A percentile compares a stretch with the other conserved stretches of the same genome.
Conservation (phyloP, 2,797 vertebrate genomes). For the Triplophysa bombifrons region DNA sequence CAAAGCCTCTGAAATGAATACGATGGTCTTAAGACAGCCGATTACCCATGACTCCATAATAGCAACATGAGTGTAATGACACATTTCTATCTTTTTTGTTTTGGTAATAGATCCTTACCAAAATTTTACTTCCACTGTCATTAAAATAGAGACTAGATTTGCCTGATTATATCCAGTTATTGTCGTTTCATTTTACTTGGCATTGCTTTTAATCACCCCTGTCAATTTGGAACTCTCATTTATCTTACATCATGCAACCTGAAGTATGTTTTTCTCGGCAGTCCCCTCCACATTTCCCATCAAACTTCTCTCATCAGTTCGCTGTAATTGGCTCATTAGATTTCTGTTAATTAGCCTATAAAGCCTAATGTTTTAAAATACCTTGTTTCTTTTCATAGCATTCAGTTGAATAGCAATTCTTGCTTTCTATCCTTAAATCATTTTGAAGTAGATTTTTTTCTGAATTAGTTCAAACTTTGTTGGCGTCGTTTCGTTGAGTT, state of each 20-base stretch:
- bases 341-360: slow-evolving; percentile 74
- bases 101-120: slow-evolving; percentile 8
- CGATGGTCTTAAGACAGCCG: background rate
- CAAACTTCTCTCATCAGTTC: slow-evolving; percentile 66
- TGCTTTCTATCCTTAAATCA: background rate
- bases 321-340: slow-evolving; percentile 78
- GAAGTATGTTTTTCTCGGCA: slow-evolving; percentile 53
- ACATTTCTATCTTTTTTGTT: slow-evolving; percentile 8
- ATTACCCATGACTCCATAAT: background rate
- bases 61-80: background rate
- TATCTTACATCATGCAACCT: slow-evolving; percentile 21
- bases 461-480: background rate
- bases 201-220: slow-evolving; percentile 24
- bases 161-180: slow-evolving; percentile 20
- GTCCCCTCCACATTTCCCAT: slow-evolving; percentile 67
- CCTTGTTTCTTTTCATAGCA: slow-evolving; percentile 28
- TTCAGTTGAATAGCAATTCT: slow-evolving; percentile 24
- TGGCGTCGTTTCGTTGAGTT: slow-evolving; percentile 9
- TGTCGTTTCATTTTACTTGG: slow-evolving; percentile 2
- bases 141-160: slow-evolving; percentile 32
- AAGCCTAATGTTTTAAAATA: slow-evolving; percentile 45
- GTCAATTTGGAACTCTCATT: slow-evolving; percentile 15
- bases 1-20: background rate
- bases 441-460: slow-evolving; percentile 12
- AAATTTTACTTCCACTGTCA: slow-evolving; percentile 10